A percentile compares a stretch with the other conserved stretches of the same genome.
Evolutionary conservation across 2,888 invertebrate genomes (phyloP).

Genomic region (Hartigia nigra): DNA sequence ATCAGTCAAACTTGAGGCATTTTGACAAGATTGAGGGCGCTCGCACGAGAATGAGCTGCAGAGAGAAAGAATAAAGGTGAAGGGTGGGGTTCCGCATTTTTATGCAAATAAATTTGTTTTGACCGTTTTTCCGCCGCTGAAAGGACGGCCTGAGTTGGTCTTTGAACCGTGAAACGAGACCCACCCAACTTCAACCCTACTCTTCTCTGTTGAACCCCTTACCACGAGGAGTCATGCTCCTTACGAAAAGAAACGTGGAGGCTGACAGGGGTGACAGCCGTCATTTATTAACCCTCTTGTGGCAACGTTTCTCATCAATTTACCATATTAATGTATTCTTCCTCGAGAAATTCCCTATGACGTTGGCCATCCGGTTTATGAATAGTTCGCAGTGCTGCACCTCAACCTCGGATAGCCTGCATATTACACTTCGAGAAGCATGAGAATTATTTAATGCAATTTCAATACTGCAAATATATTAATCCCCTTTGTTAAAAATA

Average conservation of each 20-base stretch:
- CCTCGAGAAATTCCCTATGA: background rate
- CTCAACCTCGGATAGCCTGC: background rate
- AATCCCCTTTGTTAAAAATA: background rate
- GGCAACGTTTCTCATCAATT: constrained; percentile 28
- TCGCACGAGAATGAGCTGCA: background rate
- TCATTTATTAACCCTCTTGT: constrained; percentile 42
- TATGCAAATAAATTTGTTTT: constrained; percentile 47
- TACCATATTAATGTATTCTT: constrained; percentile 19
- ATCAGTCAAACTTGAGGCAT: constrained; percentile 14
- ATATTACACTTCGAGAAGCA: background rate
- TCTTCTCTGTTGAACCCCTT: background rate
- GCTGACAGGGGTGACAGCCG: constrained; percentile 16
- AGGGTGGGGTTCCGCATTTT: constrained; percentile 27
- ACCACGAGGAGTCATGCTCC: constrained; percentile 35
- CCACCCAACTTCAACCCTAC: constrained; percentile 36
- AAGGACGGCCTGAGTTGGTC: constrained; percentile 28
- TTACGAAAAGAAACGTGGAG: constrained; percentile 35
- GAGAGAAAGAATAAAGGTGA: background rate
- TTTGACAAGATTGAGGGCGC: constrained; percentile 13
- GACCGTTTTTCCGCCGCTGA: constrained; percentile 32
- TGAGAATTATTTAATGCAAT: background rate
- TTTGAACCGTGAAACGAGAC: constrained; percentile 45
- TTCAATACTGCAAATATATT: background rate
- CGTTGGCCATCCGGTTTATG: too few relatives aligned
- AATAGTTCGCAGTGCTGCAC: background rate